Base-by-base conservation (phyloP, 1,140 invertebrate genomes). In the Homalodisca vitripennis region DNA sequence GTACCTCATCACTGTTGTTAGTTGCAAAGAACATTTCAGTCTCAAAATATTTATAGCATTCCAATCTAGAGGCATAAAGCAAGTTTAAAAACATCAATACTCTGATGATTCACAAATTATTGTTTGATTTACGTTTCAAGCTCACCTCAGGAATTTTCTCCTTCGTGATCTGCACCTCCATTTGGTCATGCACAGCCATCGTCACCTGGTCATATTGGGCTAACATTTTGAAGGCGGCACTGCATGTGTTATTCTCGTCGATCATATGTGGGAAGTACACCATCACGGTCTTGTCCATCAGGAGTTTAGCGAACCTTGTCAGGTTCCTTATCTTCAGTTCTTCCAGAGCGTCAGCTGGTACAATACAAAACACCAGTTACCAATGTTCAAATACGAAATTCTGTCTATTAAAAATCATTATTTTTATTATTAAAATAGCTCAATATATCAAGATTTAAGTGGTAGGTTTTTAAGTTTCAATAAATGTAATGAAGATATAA, bases 241-340 rank as follows among this genome's bases (percentile, higher is more conserved):
- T 69, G 31, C 67, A 71, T 3, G 62, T 64, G 32, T 63, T 57
- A 48, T 73, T 72, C 13, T 70, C 71, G 2, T 68, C 60, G 30
- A 74, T 60, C 17, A 72, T 71, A 14, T 75, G 75, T 32, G 75
- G 75, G 24, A 76, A 76, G 48, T 70, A 76, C 20, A 76, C 1
- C 14, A 74, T 71, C 17, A 75, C 47, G 0, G 73, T 72, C 46
- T 74, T 69, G 1, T 67, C 66, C n/a, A 51, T 47, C 12, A 73
- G n/a, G 20, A 67, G 24, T 14, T 65, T 47, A n/a, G 73, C 71
- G 22, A 76, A 66, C 26, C 68, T 29, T 57, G 70, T 73, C n/a
- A 73, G 51, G 24, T 62, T 66, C 6, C 72, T 17, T 24, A 71
- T 63, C 63, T 72, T 73, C 41, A 67, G 47, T 46, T 71, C 57